Conservation (phyloP, 2,797 vertebrate genomes). For the Syndactyla subalaris region DNA sequence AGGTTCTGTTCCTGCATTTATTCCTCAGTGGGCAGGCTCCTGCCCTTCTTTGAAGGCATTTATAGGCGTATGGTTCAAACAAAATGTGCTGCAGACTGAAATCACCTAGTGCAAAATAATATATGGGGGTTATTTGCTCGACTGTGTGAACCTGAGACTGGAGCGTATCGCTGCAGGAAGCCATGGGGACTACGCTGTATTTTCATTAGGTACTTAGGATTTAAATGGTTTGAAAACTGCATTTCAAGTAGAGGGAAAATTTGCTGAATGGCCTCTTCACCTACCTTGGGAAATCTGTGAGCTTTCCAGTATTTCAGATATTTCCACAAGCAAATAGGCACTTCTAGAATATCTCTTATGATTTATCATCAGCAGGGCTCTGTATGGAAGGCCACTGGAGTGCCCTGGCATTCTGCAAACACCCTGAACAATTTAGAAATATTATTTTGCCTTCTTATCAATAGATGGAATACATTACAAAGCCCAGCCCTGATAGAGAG, state of each 20-base stretch:
- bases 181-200: not conserved
- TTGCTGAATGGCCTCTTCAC: conserved; percentile 32
- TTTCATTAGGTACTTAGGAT: conserved; percentile 38
- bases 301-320: conserved; percentile 64
- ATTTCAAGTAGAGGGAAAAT: conserved; percentile 38
- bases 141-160: not conserved
- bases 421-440: conserved; percentile 65
- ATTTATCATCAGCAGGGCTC: conserved; percentile 48
- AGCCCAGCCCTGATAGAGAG: conserved; percentile 58
- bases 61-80: not conserved
- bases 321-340: conserved; percentile 62
- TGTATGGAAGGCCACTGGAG: conserved; percentile 39
- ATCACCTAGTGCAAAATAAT: not conserved
- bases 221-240: conserved; percentile 44
- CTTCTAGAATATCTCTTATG: conserved; percentile 43
- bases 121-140: not conserved
- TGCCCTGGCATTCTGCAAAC: conserved; percentile 63
- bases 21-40: conserved; percentile 12
- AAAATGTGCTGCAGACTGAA: conserved; percentile 15
- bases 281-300: conserved; percentile 48
- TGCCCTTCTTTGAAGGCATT: conserved; percentile 33
- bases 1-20: conserved; percentile 15
- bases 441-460: conserved; percentile 62
- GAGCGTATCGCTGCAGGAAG: not conserved
- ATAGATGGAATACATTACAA: conserved; percentile 59